Percentiles rank a stretch among this genome's conserved stretches.
Evolutionary conservation across 2,113 vertebrate species (phyloP).

Genomic region (Oryzias javanicus): DNA sequence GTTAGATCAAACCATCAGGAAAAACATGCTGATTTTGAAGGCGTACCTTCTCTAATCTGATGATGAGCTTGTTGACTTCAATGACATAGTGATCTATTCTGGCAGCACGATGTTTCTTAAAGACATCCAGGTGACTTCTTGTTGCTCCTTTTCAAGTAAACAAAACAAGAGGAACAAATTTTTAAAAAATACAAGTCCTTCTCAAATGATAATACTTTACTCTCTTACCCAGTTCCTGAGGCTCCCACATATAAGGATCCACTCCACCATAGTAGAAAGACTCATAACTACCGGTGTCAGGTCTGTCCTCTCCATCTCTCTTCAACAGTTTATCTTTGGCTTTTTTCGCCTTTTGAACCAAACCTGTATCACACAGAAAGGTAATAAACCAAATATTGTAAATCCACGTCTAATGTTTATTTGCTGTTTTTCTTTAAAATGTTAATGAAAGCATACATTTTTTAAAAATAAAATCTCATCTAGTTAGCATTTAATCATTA

Average conservation of each 20-base stretch:
- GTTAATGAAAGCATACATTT: too few relatives aligned
- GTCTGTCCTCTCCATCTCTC: slow-evolving; percentile 85
- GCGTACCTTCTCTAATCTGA: slow-evolving; percentile 95
- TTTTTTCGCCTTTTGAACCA: slow-evolving; percentile 94
- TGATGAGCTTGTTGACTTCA: slow-evolving; percentile 97
- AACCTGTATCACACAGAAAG: slow-evolving; percentile 67
- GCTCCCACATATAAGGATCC: slow-evolving; percentile 97
- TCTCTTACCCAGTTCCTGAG: slow-evolving; percentile 91
- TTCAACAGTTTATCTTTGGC: slow-evolving; percentile 94
- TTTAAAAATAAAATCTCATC: background rate
- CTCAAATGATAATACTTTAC: background rate
- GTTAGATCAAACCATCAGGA: background rate
- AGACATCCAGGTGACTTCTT: slow-evolving; percentile 88
- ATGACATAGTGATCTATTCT: slow-evolving; percentile 98
- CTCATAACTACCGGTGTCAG: slow-evolving; percentile 84
- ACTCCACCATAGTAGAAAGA: slow-evolving; percentile 94
- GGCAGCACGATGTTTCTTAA: slow-evolving; percentile 93
- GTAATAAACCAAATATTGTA: too few relatives aligned
- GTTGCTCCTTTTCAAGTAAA: slow-evolving; percentile 76
- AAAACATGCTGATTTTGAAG: background rate
- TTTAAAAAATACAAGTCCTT: background rate
- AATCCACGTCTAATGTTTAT: too few relatives aligned
- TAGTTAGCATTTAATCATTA: too few relatives aligned
- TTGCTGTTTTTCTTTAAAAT: too few relatives aligned
- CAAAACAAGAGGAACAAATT: background rate